These are phyloP conservation scores for Thoracochromis brauschi DNA, from an alignment of 2,113 vertebrate species.

Conservation along the genomic window DNA sequence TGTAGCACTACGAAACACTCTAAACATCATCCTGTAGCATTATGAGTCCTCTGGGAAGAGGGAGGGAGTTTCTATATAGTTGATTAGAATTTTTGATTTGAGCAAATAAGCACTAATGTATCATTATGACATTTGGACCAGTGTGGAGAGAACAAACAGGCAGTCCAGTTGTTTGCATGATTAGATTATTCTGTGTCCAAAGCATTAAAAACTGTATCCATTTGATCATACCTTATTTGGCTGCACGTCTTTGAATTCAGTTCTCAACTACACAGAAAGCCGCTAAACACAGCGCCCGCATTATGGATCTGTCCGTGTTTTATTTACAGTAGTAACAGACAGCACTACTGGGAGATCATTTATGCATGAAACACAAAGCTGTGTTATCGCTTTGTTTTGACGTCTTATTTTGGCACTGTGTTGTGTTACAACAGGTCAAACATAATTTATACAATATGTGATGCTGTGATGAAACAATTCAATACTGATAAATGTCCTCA, in stretches of 20 bases:
- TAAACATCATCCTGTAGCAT: neutral
- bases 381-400: neutral
- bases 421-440: neutral
- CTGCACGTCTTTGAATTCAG: neutral
- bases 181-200: neutral
- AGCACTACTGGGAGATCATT: neutral
- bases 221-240: neutral
- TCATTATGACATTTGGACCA: neutral
- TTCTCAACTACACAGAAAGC: neutral
- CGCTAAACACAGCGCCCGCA: neutral
- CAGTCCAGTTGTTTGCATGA: neutral
- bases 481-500: neutral
- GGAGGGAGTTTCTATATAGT: neutral
- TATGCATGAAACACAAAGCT: neutral
- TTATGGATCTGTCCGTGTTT: neutral
- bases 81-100: neutral
- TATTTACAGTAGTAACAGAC: neutral
- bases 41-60: neutral
- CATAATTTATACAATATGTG: neutral
- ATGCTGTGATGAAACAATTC: neutral
- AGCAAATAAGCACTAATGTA: neutral
- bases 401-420: neutral
- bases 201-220: neutral
- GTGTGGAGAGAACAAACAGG: neutral
- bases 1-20: neutral